phyloP scores from a whole-genome alignment of 2,888 invertebrate genomes.

The Ganaspis brasiliensis region DNA sequence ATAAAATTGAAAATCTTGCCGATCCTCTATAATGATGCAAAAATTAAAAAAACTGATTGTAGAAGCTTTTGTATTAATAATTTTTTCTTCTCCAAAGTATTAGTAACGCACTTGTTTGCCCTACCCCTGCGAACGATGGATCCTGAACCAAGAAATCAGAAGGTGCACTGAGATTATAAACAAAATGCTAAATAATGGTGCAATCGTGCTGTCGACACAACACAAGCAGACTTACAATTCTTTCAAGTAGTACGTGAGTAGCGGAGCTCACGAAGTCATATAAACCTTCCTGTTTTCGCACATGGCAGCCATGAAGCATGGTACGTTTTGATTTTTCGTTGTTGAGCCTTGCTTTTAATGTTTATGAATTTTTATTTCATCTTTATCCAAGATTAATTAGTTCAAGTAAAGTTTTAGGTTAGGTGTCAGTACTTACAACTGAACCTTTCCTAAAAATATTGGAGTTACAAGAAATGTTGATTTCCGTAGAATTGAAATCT shows the following conservation, averaged over 20 bases:
- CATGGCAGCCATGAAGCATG: constrained; percentile 82
- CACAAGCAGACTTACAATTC: constrained; percentile 77
- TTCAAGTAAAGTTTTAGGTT: too few species aligned
- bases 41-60: too few species aligned
- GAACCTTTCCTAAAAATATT: too few species aligned
- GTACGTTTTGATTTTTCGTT: constrained; percentile 78
- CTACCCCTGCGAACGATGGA: constrained; percentile 76
- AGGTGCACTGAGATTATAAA: constrained; percentile 73
- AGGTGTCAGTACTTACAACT: too few species aligned
- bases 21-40: too few species aligned
- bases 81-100: constrained; percentile 73
- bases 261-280: constrained; percentile 74
- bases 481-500: too few species aligned
- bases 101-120: constrained; percentile 77
- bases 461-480: too few species aligned
- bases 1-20: too few species aligned
- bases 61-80: constrained; percentile 60
- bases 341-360: constrained; percentile 65
- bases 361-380: constrained; percentile 26
- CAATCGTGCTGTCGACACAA: constrained; percentile 74
- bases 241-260: constrained; percentile 77
- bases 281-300: constrained; percentile 77
- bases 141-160: constrained; percentile 76
- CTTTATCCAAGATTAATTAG: too few species aligned
- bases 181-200: constrained; percentile 77